Evolutionary conservation across 2,888 invertebrate species (phyloP), one percentile per base, ranked within the genome.

Genomic region (Oxyteleia sp.): DNA sequence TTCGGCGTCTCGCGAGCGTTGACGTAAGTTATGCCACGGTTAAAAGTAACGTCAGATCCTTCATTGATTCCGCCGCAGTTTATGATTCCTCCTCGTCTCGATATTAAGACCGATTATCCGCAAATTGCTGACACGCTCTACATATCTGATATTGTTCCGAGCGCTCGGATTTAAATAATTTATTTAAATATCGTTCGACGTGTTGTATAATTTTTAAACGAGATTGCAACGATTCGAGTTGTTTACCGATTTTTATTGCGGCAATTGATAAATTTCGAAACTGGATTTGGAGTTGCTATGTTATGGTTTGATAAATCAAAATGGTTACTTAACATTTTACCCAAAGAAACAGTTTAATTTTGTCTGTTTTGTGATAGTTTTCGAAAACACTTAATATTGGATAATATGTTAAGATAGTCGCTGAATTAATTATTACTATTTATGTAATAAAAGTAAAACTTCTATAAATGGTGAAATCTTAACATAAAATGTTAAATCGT

Each of bases 21-120:
- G 78, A 79, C 75, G 69, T 55, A 81, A 81, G 84, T 82, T 84
- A 82, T 78, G 59, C 69, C 63, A 75, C 35, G 78, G 63, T 76
- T 72, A 76, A 81, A 66, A 29, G 78, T 81, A 59, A 72, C 23
- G 66, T 61, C 76, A 66, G 78, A 78, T 75, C 49, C 32, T 61
- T 20, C 61, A 59, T 47, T 57, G 68, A 72, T 80, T 81, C 49
- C 61, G 10, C 32, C 20, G 63, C 51, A 69, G 61, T 81, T 84
- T 84, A 81, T 61, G 72, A 64, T 68, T 41, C 71, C 51, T 47
- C 53, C 38, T 43, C 35, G 13, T 35, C 59, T 59, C 20, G 7
- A 55, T 41, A 43, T 61, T 69, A 49, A 16, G 38, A 79, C 68
- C 41, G 66, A 59, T 66, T 63, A 74, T 64, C 69, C 16, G 26